A percentile compares a stretch with the other conserved stretches of the same genome.
Conservation (phyloP, 2,888 invertebrate genomes). For the Byasa hedistus region DNA sequence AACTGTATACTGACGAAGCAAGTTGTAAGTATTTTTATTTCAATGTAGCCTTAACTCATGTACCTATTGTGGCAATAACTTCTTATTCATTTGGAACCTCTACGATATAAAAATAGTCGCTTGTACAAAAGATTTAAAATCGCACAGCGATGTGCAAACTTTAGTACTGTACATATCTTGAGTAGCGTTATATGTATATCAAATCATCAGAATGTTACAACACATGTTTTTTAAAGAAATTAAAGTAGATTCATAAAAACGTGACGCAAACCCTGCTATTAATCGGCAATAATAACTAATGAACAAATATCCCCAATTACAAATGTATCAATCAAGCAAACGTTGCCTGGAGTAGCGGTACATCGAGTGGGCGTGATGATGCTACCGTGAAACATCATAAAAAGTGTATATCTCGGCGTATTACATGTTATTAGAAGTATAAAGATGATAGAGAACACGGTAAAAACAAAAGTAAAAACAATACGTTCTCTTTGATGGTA, state of each 20-base stretch:
- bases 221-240: no score
- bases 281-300: conserved; percentile 30
- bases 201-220: no score
- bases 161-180: no score
- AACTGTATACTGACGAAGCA: no score
- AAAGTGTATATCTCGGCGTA: conserved; percentile 1
- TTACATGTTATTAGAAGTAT: conserved; percentile 11
- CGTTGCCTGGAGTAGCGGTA: conserved; percentile 7
- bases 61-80: no score
- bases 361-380: conserved; percentile 1
- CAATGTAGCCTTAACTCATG: no score
- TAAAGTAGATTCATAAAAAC: background rate
- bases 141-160: no score
- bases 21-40: no score
- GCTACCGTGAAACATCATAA: background rate
- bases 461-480: conserved; percentile 13
- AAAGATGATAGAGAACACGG: conserved; percentile 14
- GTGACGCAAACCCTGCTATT: background rate
- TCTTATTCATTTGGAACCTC: no score
- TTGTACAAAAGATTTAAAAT: no score
- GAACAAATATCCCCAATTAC: conserved; percentile 10
- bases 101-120: no score
- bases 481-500: conserved; percentile 22
- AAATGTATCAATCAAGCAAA: conserved; percentile 12
- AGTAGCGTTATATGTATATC: no score